Evolutionary conservation across 2,888 invertebrate genomes (phyloP), one percentile per base, ranked within the genome.

Genomic region (Geotrupes spiniger): DNA sequence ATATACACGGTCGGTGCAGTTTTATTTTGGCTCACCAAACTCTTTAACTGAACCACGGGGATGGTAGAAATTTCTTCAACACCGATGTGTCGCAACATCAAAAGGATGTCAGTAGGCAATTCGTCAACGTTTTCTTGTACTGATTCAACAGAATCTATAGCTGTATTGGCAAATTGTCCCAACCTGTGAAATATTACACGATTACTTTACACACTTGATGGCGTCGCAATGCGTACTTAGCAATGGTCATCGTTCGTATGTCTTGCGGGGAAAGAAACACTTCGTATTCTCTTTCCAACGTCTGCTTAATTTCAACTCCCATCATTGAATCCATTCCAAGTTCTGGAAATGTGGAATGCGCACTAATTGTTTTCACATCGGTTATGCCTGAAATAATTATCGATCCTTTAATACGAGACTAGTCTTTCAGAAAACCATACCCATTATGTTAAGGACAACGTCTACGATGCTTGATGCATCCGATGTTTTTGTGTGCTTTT

Each of bases 291-390:
- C 92, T 78, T 69, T 95, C 94, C 1, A 95, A 72, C 0, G 88
- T 87, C 73, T 95, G 94, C 61, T 95, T 95, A 58, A 98, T 92
- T 74, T 98, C 97, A 0, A 95, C 92, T 0, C 92, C 92, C 92
- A 94, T 96, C 78, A 97, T 84, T 1, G 96, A 96, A 74, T 98
- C 96, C 85, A 98, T 90, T 25, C 97, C 97, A 53, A 98, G 76
- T 69, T 97, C 96, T 1, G 92, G 89, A 1, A 98, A 75, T 0
- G 86, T 83, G 1, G 84, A 80, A 63, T 84, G 83, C 52, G 81
- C 78, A 36, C 87, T 86, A 1, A 84, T 80, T 0, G 80, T 81
- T 71, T 85, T 89, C 64, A 82, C 69, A 63, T 87, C 85, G 59
- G 81, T 78, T 53, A 86, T 77, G 57, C 81, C 81, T 80, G 10